Evolutionary conservation across 2,113 vertebrate species (phyloP).

Genomic region (Dunckerocampus dactyliophorus): DNA sequence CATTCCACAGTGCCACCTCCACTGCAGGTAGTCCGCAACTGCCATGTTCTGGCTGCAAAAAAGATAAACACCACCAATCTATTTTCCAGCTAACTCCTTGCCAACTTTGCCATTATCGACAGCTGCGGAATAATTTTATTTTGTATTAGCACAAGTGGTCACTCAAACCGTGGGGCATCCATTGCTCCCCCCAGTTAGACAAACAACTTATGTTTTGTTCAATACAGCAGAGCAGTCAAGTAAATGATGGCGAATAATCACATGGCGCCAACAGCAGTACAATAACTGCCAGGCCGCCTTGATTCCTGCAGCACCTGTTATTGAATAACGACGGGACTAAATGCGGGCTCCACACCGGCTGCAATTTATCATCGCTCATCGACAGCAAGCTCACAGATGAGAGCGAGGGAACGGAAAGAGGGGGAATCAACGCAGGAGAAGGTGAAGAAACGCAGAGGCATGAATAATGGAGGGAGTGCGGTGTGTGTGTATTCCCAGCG

Average conservation of each 20-base stretch:
- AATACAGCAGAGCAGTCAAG: conserved; percentile 25
- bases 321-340: conserved; percentile 67
- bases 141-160: conserved; percentile 34
- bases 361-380: conserved; percentile 61
- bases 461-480: conserved; percentile 66
- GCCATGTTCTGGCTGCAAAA: conserved; percentile 12
- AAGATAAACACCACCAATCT: conserved; percentile 16
- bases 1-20: neutral
- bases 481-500: conserved; percentile 56
- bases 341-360: conserved; percentile 45
- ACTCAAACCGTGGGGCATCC: conserved; percentile 30
- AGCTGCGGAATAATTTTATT: conserved; percentile 18
- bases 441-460: conserved; percentile 39
- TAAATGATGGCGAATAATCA: conserved; percentile 56
- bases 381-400: conserved; percentile 42
- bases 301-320: conserved; percentile 56
- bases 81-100: conserved; percentile 19
- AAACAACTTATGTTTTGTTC: conserved; percentile 37
- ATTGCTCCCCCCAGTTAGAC: conserved; percentile 29
- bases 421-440: conserved; percentile 14
- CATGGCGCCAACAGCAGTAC: conserved; percentile 34
- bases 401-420: conserved; percentile 6
- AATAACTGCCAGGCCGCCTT: conserved; percentile 51
- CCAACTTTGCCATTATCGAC: conserved; percentile 35
- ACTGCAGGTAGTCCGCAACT: conserved; percentile 4